These are phyloP conservation scores for Bufo bufo DNA, from an alignment of 2,113 vertebrate genomes.

Conservation along the genomic window DNA sequence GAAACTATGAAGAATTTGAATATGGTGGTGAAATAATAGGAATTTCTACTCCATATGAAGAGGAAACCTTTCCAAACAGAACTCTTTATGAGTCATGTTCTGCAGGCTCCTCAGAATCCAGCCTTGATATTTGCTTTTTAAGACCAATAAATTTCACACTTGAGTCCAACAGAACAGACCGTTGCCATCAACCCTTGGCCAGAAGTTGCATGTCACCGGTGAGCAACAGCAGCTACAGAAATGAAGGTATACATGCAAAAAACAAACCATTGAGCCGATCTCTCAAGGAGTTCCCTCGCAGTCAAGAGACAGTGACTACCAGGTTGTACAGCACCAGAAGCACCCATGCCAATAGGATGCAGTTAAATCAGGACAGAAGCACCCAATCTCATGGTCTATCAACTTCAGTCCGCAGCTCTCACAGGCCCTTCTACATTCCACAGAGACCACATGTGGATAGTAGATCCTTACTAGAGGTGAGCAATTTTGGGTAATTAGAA, in stretches of 20 bases:
- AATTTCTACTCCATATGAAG: constrained; percentile 78
- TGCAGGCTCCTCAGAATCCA: constrained; percentile 88
- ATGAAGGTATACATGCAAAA: constrained; percentile 82
- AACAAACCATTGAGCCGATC: constrained; percentile 94
- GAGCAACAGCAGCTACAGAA: constrained; percentile 76
- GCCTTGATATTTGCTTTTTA: constrained; percentile 92
- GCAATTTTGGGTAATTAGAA: constrained; percentile 56
- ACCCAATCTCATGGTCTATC: constrained; percentile 73
- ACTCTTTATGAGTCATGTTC: constrained; percentile 86
- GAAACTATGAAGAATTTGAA: constrained; percentile 78
- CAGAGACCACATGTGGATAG: constrained; percentile 77
- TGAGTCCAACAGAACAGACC: constrained; percentile 78
- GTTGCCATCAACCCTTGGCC: constrained; percentile 72
- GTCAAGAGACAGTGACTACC: constrained; percentile 71
- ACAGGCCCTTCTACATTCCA: constrained; percentile 77
- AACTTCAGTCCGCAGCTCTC: constrained; percentile 74
- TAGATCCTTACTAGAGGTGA: constrained; percentile 81
- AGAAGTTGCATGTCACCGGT: constrained; percentile 77
- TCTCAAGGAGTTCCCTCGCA: constrained; percentile 87
- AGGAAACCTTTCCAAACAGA: constrained; percentile 77
- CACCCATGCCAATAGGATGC: constrained; percentile 77
- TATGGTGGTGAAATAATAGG: constrained; percentile 77
- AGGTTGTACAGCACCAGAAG: constrained; percentile 79
- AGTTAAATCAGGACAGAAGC: constrained; percentile 83
- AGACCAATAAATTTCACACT: constrained; percentile 81